These are phyloP conservation scores for Brenthis ino DNA, from an alignment of 2,888 invertebrate genomes.

Conservation along the genomic window DNA sequence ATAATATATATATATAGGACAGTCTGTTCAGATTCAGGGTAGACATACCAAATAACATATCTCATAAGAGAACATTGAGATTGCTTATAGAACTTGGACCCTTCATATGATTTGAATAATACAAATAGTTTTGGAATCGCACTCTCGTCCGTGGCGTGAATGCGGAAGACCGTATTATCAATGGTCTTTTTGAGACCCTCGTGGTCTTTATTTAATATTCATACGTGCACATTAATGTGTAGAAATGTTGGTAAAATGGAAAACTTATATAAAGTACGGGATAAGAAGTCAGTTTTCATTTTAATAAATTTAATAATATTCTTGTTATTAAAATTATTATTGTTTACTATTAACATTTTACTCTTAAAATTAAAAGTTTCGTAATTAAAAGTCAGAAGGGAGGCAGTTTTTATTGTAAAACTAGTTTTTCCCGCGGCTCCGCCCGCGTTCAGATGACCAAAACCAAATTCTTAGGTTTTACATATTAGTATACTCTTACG, in stretches of 20 bases:
- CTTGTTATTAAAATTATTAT: not conserved
- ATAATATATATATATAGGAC: too few species aligned
- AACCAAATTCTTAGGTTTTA: too few species aligned
- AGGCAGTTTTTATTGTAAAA: too few species aligned
- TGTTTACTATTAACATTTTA: not conserved
- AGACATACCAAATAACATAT: not conserved
- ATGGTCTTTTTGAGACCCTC: slow-evolving; percentile 27
- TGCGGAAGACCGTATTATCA: slow-evolving; percentile 34
- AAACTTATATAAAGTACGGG: not conserved
- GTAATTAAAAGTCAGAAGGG: too few species aligned
- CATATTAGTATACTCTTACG: too few species aligned
- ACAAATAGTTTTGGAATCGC: slow-evolving; percentile 44
- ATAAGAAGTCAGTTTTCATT: not conserved
- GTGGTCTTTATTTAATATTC: slow-evolving; percentile 29
- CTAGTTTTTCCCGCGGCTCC: too few species aligned
- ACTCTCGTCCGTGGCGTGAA: slow-evolving; percentile 37
- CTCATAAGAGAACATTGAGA: slow-evolving; percentile 26
- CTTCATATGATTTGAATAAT: slow-evolving; percentile 46
- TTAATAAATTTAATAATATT: not conserved
- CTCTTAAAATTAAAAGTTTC: too few species aligned
- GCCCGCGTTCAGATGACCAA: too few species aligned
- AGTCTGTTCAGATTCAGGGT: not conserved
- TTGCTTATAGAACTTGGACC: slow-evolving; percentile 37
- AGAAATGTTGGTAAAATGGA: slow-evolving; percentile 12
- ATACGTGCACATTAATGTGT: slow-evolving; percentile 27